Percentiles rank a stretch among this genome's conserved stretches.
Evolutionary conservation across 1,140 invertebrate species (phyloP).

Genomic region (Magallana angulata): DNA sequence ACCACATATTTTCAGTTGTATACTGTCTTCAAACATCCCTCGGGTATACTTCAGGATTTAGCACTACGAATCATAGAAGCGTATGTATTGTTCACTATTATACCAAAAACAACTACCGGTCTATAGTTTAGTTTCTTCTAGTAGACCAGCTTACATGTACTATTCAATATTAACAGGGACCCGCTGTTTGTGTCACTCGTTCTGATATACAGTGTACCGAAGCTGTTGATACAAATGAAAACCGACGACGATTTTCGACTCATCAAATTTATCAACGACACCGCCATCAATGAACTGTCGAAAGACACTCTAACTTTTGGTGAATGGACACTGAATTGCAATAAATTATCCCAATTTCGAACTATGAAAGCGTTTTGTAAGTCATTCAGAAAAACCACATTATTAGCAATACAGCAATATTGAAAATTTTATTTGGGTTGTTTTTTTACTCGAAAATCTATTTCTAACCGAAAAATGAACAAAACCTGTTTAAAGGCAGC

Average conservation of each 20-base stretch:
- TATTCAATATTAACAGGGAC: too few relatives aligned
- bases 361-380: constrained; percentile 15
- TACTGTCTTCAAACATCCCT: not conserved
- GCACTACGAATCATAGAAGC: not conserved
- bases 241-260: not conserved
- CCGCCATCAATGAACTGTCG: not conserved
- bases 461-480: too few relatives aligned
- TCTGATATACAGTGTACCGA: not conserved
- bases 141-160: too few relatives aligned
- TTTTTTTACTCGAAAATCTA: too few relatives aligned
- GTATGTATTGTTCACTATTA: not conserved
- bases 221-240: not conserved
- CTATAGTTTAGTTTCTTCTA: too few relatives aligned
- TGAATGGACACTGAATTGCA: not conserved
- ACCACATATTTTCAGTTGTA: not conserved
- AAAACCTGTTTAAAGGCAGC: too few relatives aligned
- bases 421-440: too few relatives aligned
- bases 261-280: not conserved
- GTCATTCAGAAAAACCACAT: not conserved
- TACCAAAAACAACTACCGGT: too few relatives aligned
- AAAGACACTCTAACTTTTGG: not conserved
- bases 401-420: too few relatives aligned
- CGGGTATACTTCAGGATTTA: not conserved
- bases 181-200: not conserved
- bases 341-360: not conserved